Conservation (phyloP, 1,140 invertebrate species). For the Pseudomyrmex concolor region DNA sequence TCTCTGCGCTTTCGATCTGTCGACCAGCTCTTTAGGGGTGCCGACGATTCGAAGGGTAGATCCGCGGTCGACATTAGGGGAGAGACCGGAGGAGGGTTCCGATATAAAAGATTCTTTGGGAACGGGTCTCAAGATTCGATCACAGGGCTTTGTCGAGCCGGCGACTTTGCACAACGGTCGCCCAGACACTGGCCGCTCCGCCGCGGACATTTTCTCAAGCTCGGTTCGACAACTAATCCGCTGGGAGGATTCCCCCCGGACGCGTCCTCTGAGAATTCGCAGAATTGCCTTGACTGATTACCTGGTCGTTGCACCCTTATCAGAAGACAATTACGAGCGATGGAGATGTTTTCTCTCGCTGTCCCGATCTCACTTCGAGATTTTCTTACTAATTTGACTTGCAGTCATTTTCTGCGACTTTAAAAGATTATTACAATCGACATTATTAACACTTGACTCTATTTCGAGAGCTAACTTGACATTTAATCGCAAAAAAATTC, state of each 20-base stretch:
- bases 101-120: constrained; percentile 84
- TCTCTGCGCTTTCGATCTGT: constrained; percentile 52
- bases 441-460: not conserved
- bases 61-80: constrained; percentile 73
- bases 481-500: not conserved
- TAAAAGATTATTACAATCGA: not conserved
- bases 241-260: not conserved
- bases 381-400: constrained; percentile 12
- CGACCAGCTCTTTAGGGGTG: constrained; percentile 67
- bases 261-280: constrained; percentile 58
- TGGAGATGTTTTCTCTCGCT: not conserved
- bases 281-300: constrained; percentile 15
- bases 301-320: constrained; percentile 12
- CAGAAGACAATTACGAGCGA: constrained; percentile 18
- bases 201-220: constrained; percentile 65
- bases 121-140: constrained; percentile 84
- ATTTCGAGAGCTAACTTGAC: not conserved
- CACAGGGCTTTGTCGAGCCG: constrained; percentile 79
- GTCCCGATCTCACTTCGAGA: not conserved
- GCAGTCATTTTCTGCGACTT: not conserved
- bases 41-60: constrained; percentile 73
- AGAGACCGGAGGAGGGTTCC: constrained; percentile 74
- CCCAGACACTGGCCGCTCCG: constrained; percentile 57
- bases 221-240: constrained; percentile 49
- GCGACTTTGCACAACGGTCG: constrained; percentile 68